Evolutionary conservation across 2,888 invertebrate species (phyloP).

Genomic region (Anthoptus insignis): DNA sequence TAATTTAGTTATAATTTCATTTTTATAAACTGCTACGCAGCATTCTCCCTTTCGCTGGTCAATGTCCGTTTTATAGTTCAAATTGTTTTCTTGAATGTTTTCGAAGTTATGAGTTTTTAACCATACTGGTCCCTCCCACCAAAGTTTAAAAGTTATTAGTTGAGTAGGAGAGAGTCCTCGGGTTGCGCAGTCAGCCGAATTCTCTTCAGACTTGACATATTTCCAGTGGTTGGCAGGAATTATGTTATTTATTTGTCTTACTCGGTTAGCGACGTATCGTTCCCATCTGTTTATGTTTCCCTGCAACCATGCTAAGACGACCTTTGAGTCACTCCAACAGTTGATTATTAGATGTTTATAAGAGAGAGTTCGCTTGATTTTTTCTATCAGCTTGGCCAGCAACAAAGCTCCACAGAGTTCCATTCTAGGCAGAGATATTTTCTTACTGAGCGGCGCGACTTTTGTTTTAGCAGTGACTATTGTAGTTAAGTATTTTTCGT

Average conservation of each 20-base stretch:
- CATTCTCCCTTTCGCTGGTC: too few relatives aligned
- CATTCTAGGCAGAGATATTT: constrained; percentile 41
- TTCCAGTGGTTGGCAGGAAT: constrained; percentile 35
- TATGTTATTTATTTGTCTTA: constrained; percentile 36
- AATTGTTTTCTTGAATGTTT: too few relatives aligned
- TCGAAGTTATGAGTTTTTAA: too few relatives aligned
- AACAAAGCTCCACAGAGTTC: constrained; percentile 46
- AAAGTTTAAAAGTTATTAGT: too few relatives aligned
- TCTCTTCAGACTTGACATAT: constrained; percentile 16
- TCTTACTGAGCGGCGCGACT: constrained; percentile 44
- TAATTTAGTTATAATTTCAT: too few relatives aligned
- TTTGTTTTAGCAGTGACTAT: constrained; percentile 44
- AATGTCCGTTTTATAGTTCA: too few relatives aligned
- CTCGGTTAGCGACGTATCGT: constrained; percentile 40
- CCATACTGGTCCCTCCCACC: too few relatives aligned
- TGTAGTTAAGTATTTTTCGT: background rate
- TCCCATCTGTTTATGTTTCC: constrained; percentile 13
- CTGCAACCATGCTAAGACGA: constrained; percentile 24
- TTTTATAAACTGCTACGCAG: too few relatives aligned
- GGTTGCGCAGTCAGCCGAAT: constrained; percentile 20
- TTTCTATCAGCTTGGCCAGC: constrained; percentile 35
- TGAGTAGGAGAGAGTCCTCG: constrained; percentile 1
- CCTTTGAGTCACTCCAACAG: constrained; percentile 44
- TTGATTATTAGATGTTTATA: background rate
- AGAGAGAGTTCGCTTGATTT: constrained; percentile 13